A percentile compares a stretch with the other conserved stretches of the same genome.
phyloP scores from a whole-genome alignment of 2,888 invertebrate species.

The Anagyrus pseudococci region DNA sequence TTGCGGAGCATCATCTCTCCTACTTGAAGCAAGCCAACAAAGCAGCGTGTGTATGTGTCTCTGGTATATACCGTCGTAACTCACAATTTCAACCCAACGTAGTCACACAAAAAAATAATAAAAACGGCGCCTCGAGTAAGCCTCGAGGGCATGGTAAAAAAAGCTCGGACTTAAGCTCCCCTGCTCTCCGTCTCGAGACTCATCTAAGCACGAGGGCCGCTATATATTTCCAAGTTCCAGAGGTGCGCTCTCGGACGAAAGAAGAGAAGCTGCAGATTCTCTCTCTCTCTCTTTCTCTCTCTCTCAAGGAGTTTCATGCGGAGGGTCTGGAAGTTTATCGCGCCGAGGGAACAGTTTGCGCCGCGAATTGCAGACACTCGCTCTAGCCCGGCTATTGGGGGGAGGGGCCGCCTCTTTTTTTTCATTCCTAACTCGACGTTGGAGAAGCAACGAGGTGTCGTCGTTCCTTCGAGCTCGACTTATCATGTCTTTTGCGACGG shows the following conservation, averaged over 20 bases:
- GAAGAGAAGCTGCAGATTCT: too few relatives aligned
- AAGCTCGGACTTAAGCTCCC: constrained; percentile 9
- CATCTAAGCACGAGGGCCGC: background rate
- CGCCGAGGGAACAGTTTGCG: too few relatives aligned
- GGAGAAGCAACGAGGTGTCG: background rate
- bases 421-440: too few relatives aligned
- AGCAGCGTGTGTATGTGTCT: background rate
- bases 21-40: background rate
- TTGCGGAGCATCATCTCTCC: too few relatives aligned
- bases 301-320: too few relatives aligned
- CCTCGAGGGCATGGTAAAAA: constrained; percentile 16
- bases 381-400: too few relatives aligned
- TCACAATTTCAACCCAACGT: constrained; percentile 17
- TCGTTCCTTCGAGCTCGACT: too few relatives aligned
- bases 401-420: too few relatives aligned
- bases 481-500: too few relatives aligned
- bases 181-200: background rate
- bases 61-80: constrained; percentile 1
- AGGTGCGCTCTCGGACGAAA: background rate
- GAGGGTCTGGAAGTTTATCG: too few relatives aligned
- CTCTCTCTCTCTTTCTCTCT: too few relatives aligned
- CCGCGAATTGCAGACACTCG: too few relatives aligned
- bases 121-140: background rate
- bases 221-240: constrained; percentile 18
- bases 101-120: constrained; percentile 8